phyloP scores from a whole-genome alignment of 2,888 invertebrate genomes.

The Matsumyia berberina region DNA sequence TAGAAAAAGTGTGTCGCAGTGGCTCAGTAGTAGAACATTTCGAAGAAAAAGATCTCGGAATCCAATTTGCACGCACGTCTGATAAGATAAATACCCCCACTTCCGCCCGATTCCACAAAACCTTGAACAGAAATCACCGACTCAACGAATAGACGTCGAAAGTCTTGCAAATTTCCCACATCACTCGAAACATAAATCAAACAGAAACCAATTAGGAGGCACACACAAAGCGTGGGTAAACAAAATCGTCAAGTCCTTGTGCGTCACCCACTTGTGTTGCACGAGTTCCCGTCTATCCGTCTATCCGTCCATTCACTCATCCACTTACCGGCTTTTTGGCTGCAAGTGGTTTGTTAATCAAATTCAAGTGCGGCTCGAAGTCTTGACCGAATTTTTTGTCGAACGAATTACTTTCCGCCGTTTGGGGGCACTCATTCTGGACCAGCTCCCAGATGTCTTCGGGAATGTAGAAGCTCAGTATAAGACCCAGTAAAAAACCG shows the following conservation, averaged over 20 bases:
- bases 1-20: too few relatives aligned
- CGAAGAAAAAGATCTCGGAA: background rate
- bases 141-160: slow-evolving; percentile 20
- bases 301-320: too few relatives aligned
- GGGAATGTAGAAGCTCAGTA: slow-evolving; percentile 83
- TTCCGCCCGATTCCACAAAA: background rate
- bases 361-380: slow-evolving; percentile 84
- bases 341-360: slow-evolving; percentile 84
- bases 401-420: slow-evolving; percentile 82
- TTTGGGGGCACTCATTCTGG: slow-evolving; percentile 84
- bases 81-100: slow-evolving; percentile 38
- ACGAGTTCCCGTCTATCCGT: too few relatives aligned
- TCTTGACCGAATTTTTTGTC: slow-evolving; percentile 84
- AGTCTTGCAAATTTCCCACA: background rate
- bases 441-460: slow-evolving; percentile 83
- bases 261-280: background rate
- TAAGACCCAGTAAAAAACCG: slow-evolving; percentile 82
- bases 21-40: too few relatives aligned
- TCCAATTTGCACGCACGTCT: slow-evolving; percentile 42
- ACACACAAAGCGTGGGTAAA: slow-evolving; percentile 22
- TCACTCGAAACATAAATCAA: slow-evolving; percentile 19
- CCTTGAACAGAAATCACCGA: slow-evolving; percentile 23
- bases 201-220: slow-evolving; percentile 18
- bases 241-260: background rate
- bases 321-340: slow-evolving; percentile 84